These are phyloP conservation scores for Adelognathus sp. DNA, from an alignment of 2,888 invertebrate species.

Conservation along the genomic window DNA sequence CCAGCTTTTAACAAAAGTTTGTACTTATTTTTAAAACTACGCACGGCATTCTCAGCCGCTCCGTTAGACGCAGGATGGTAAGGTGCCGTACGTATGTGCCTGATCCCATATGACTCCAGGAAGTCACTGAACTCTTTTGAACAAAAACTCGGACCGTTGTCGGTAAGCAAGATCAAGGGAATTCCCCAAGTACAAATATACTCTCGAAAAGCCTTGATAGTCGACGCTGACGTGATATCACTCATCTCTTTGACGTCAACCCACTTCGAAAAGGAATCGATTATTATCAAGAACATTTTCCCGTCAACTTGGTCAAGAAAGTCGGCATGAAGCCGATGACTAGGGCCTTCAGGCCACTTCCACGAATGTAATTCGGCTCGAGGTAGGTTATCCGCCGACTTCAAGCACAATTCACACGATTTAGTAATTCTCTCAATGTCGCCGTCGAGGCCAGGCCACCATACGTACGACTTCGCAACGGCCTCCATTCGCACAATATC, in stretches of 20 bases:
- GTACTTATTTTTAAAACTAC: slow-evolving; percentile 43
- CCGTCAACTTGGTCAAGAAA: slow-evolving; percentile 56
- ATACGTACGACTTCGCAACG: slow-evolving; percentile 54
- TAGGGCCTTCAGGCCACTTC: not conserved
- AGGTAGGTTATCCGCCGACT: not conserved
- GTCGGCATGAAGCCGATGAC: slow-evolving; percentile 44
- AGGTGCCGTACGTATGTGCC: not conserved
- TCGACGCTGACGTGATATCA: slow-evolving; percentile 20
- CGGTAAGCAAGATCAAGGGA: slow-evolving; percentile 3
- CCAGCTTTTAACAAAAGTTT: slow-evolving; percentile 21
- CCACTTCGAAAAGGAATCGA: slow-evolving; percentile 54
- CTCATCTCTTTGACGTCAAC: slow-evolving; percentile 43
- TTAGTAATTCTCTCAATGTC: slow-evolving; percentile 54
- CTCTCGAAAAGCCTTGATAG: slow-evolving; percentile 35
- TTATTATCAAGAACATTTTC: slow-evolving; percentile 40
- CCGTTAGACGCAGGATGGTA: too few species aligned
- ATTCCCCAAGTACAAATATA: slow-evolving; percentile 37
- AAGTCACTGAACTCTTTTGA: not conserved
- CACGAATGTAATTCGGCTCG: not conserved
- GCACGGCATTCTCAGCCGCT: slow-evolving; percentile 30
- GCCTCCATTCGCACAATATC: slow-evolving; percentile 56
- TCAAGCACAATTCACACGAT: not conserved
- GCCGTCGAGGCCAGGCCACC: slow-evolving; percentile 60
- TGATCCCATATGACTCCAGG: not conserved
- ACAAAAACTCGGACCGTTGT: not conserved